phyloP scores from a whole-genome alignment of 2,888 invertebrate species.

The Neoascia interrupta region DNA sequence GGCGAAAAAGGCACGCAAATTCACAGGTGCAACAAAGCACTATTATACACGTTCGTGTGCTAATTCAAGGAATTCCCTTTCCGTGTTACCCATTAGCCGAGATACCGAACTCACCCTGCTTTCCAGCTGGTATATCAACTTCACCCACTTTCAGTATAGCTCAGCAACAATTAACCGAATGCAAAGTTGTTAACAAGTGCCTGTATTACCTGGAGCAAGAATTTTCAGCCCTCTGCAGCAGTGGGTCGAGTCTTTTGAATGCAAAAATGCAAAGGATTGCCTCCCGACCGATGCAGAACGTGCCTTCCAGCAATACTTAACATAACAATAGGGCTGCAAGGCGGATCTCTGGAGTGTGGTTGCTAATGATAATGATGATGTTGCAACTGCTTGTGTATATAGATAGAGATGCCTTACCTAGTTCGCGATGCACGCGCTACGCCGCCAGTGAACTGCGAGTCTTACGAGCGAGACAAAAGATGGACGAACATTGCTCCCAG shows the following conservation, averaged over 20 bases:
- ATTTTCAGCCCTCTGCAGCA: not conserved
- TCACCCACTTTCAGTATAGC: too few species aligned
- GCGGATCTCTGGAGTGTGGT: not conserved
- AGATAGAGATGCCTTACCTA: too few species aligned
- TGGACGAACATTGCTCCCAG: too few species aligned
- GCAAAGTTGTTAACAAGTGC: slow-evolving; percentile 44
- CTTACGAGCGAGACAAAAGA: too few species aligned
- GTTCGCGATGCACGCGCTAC: slow-evolving; percentile 4
- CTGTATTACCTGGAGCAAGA: slow-evolving; percentile 21
- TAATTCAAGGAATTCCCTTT: slow-evolving; percentile 16
- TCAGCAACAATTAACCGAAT: slow-evolving; percentile 40
- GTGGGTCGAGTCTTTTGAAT: too few species aligned
- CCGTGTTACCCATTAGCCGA: slow-evolving; percentile 25
- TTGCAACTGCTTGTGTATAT: slow-evolving; percentile 12
- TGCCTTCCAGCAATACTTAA: slow-evolving; percentile 10
- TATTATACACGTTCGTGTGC: not conserved
- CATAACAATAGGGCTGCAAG: slow-evolving; percentile 18
- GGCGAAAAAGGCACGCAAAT: not conserved
- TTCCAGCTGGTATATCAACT: too few species aligned
- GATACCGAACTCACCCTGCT: too few species aligned
- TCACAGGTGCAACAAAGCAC: slow-evolving; percentile 27
- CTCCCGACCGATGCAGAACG: not conserved
- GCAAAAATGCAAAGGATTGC: slow-evolving; percentile 5
- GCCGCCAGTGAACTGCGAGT: not conserved
- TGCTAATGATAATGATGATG: slow-evolving; percentile 25